Evolutionary conservation across 1,140 invertebrate species (phyloP).

Genomic region (Bombus balteatus): DNA sequence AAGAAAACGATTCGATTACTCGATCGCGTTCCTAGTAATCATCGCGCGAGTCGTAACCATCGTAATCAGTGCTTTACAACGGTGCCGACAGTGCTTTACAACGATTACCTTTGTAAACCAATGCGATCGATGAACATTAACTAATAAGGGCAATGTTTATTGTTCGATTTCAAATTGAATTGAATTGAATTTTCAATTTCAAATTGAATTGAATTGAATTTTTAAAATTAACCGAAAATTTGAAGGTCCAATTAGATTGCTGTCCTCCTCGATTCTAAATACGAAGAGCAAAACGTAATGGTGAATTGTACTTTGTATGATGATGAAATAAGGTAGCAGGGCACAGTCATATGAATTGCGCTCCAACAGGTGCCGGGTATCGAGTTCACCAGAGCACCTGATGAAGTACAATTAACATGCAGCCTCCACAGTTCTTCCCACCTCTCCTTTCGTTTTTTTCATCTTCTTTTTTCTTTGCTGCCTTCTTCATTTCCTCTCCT

Average conservation of each 20-base stretch:
- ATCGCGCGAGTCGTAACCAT: not conserved
- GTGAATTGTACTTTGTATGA: not conserved
- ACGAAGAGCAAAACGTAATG: not conserved
- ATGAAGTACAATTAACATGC: constrained; percentile 99
- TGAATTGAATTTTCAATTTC: too few species aligned
- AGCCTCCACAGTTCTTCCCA: constrained; percentile 72
- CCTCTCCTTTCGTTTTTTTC: not conserved
- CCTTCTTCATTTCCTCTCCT: not conserved
- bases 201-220: too few species aligned
- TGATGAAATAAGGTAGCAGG: constrained; percentile 66
- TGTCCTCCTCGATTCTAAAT: not conserved
- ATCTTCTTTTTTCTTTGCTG: constrained; percentile 2
- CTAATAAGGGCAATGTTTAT: too few species aligned
- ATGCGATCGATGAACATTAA: too few species aligned
- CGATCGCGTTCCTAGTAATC: not conserved
- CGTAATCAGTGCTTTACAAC: not conserved
- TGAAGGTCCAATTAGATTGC: too few species aligned
- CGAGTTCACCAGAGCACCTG: constrained; percentile 96
- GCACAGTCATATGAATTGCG: constrained; percentile 89
- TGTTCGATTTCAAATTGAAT: too few species aligned
- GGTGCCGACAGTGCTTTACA: too few species aligned
- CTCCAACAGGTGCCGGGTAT: constrained; percentile 98
- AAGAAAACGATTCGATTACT: not conserved
- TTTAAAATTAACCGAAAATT: too few species aligned
- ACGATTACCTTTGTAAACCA: not conserved